Conservation (phyloP, 2,797 vertebrate species). For the Octomys mimax region DNA sequence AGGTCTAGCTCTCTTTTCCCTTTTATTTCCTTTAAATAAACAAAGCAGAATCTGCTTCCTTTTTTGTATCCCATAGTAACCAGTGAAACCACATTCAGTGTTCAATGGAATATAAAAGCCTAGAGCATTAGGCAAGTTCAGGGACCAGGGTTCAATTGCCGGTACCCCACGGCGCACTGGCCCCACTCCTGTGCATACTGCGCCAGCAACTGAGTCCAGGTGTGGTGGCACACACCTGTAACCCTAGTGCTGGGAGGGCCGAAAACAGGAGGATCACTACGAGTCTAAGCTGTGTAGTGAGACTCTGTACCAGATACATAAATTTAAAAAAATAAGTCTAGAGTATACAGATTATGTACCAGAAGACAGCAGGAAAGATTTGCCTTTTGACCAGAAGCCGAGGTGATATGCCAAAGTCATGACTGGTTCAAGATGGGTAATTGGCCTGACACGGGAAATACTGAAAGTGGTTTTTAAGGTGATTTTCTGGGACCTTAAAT, state of each 20-base stretch:
- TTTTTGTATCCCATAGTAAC: constrained; percentile 48
- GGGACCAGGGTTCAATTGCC: too few relatives aligned
- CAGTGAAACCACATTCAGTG: neutral
- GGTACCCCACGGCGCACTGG: too few relatives aligned
- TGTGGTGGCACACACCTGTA: too few relatives aligned
- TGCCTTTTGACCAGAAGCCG: neutral
- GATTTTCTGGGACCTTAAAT: neutral
- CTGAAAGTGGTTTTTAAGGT: neutral
- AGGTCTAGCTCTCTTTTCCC: too few relatives aligned
- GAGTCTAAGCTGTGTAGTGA: too few relatives aligned
- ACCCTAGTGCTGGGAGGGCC: too few relatives aligned
- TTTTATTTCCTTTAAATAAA: neutral
- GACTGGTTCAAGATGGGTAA: neutral
- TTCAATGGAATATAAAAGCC: neutral
- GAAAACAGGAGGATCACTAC: too few relatives aligned
- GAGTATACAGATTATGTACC: neutral
- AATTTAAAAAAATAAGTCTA: neutral
- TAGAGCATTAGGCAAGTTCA: too few relatives aligned
- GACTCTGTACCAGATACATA: too few relatives aligned
- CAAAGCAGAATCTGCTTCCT: neutral
- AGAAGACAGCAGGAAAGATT: neutral
- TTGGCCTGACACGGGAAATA: neutral
- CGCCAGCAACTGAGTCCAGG: too few relatives aligned
- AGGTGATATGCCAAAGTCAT: neutral
- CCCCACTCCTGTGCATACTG: too few relatives aligned